Conservation (phyloP, 2,113 vertebrate genomes). For the Coptodon bakossiorum region DNA sequence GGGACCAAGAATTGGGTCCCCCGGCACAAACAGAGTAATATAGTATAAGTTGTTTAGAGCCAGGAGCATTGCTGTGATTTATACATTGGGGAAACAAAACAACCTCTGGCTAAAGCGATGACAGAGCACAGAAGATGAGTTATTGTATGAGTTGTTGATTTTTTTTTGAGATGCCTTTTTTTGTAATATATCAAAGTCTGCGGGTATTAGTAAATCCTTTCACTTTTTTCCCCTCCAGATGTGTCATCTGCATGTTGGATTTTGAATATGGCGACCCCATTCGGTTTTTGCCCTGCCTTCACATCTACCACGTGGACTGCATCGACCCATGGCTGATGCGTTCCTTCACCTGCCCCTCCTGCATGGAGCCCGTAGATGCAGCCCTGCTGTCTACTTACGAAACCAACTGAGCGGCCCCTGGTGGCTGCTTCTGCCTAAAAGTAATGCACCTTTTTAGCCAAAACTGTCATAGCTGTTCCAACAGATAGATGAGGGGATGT, state of each 20-base stretch:
- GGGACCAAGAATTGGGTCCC: neutral
- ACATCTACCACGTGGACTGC: constrained; percentile 97
- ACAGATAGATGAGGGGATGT: neutral
- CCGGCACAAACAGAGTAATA: neutral
- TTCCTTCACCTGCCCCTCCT: constrained; percentile 97
- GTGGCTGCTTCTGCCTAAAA: constrained; percentile 17
- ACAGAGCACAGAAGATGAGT: neutral
- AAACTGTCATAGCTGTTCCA: constrained; percentile 11
- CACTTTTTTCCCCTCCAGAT: constrained; percentile 68
- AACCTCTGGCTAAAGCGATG: neutral
- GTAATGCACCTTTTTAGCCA: constrained; percentile 27
- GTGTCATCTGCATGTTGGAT: constrained; percentile 99
- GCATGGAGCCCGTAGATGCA: constrained; percentile 98
- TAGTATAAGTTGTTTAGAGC: neutral
- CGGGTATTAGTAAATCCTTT: neutral
- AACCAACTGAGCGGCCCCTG: constrained; percentile 80
- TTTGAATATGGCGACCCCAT: constrained; percentile 96
- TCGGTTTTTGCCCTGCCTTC: constrained; percentile 97
- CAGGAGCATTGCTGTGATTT: neutral
- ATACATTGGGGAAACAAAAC: neutral
- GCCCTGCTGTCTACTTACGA: constrained; percentile 93
- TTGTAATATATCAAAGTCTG: neutral
- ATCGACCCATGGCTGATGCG: constrained; percentile 99
- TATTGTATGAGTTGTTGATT: neutral
- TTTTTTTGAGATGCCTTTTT: neutral